A percentile compares a stretch with the other conserved stretches of the same genome.
These are phyloP conservation scores for Aptenodytes patagonicus DNA, from an alignment of 2,113 vertebrate species.

Conservation along the genomic window DNA sequence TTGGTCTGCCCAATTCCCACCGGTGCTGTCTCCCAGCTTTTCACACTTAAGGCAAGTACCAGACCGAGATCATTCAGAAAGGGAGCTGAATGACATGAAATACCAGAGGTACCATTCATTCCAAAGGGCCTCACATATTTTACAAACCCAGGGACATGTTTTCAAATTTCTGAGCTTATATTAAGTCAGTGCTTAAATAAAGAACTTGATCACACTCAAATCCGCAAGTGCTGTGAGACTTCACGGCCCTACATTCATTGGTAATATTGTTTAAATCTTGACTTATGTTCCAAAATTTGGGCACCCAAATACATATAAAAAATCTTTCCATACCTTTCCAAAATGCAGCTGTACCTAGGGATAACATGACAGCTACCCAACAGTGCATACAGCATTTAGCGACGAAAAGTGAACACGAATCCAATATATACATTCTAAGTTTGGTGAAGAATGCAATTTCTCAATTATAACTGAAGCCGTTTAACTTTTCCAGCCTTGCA, in stretches of 20 bases:
- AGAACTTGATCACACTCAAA: background rate
- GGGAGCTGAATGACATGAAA: background rate
- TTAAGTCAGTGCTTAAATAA: background rate
- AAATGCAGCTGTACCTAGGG: background rate
- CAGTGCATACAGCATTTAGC: background rate
- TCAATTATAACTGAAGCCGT: background rate
- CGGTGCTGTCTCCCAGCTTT: background rate
- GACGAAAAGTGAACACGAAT: background rate
- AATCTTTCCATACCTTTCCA: background rate
- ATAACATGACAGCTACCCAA: background rate
- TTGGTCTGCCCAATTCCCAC: background rate
- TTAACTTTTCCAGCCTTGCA: background rate
- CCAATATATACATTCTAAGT: background rate
- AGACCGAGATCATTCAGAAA: background rate
- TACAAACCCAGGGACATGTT: background rate
- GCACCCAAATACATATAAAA: background rate
- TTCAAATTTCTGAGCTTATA: background rate
- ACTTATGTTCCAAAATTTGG: background rate
- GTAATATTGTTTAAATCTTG: background rate
- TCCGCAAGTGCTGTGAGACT: background rate
- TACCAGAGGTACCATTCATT: background rate
- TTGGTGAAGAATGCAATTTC: background rate
- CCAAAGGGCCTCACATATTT: background rate
- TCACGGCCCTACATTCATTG: background rate
- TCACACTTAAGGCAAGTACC: background rate